Conservation (phyloP, 1,140 invertebrate genomes). For the Dryas iulia region DNA sequence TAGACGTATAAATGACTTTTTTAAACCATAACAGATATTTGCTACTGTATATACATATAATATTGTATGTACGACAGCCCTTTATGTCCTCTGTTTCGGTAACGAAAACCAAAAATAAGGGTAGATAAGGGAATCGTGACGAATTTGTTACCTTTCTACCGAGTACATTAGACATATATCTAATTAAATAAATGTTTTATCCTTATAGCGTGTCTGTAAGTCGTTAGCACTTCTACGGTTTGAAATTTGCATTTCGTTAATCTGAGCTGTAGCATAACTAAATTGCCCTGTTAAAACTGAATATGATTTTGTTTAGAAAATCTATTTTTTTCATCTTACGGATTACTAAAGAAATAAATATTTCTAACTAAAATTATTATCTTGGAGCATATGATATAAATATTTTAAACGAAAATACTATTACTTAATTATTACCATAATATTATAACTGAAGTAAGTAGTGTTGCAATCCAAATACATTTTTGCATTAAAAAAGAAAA, state of each 20-base stretch:
- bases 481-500: not conserved
- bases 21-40: not conserved
- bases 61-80: too few species aligned
- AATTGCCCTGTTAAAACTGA: not conserved
- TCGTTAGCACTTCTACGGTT: not conserved
- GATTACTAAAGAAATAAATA: too few species aligned
- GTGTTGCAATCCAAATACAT: not conserved
- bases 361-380: too few species aligned
- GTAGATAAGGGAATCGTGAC: not conserved
- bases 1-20: too few species aligned
- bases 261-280: not conserved
- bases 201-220: conserved; percentile 3
- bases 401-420: too few species aligned
- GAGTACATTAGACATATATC: not conserved
- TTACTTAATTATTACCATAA: too few species aligned
- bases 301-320: not conserved
- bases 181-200: conserved; percentile 12
- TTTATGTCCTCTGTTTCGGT: not conserved
- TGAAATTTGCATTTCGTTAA: conserved; percentile 3
- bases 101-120: not conserved
- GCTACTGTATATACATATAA: not conserved
- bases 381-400: too few species aligned
- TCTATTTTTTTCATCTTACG: too few species aligned
- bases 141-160: not conserved
- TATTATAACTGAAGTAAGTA: not conserved